Evolutionary conservation across 2,797 vertebrate species (phyloP).

Genomic region (Enteromius paludinosus): DNA sequence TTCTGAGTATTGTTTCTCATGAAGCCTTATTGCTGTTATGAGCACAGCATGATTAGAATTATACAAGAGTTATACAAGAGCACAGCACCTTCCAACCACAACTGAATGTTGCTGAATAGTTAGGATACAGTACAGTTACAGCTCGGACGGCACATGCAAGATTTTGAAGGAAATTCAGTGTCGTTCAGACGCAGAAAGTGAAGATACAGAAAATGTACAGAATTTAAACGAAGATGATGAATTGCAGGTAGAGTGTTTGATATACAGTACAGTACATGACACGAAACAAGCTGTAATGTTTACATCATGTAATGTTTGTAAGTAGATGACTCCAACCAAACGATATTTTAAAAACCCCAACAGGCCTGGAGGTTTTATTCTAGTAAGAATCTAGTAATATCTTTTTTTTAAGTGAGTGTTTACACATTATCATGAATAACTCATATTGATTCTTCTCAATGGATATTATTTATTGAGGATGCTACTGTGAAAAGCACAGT

Average conservation of each 20-base stretch:
- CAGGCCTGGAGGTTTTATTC: constrained; percentile 22
- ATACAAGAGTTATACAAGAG: constrained; percentile 21
- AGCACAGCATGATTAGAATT: constrained; percentile 34
- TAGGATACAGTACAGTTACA: constrained; percentile 3
- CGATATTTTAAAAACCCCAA: constrained; percentile 30
- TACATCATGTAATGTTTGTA: constrained; percentile 41
- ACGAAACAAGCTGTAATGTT: constrained; percentile 46
- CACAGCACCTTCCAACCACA: constrained; percentile 20
- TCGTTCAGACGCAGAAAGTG: neutral
- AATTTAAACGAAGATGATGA: neutral
- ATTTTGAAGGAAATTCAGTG: constrained; percentile 16
- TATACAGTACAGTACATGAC: constrained; percentile 8
- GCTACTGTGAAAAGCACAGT: constrained; percentile 43
- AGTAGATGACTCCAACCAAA: neutral
- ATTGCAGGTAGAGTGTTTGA: constrained; percentile 1
- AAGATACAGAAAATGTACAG: constrained; percentile 7
- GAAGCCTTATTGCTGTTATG: constrained; percentile 39
- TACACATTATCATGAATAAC: constrained; percentile 26
- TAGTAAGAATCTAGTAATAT: constrained; percentile 31
- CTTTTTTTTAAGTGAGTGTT: constrained; percentile 28
- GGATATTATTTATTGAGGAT: constrained; percentile 44
- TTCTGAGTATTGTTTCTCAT: constrained; percentile 39
- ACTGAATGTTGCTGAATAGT: constrained; percentile 21
- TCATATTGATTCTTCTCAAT: constrained; percentile 26
- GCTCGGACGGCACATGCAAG: neutral